Percentiles rank a stretch among this genome's conserved stretches.
phyloP scores from a whole-genome alignment of 2,888 invertebrate genomes.

The Cosmia pyralina region DNA sequence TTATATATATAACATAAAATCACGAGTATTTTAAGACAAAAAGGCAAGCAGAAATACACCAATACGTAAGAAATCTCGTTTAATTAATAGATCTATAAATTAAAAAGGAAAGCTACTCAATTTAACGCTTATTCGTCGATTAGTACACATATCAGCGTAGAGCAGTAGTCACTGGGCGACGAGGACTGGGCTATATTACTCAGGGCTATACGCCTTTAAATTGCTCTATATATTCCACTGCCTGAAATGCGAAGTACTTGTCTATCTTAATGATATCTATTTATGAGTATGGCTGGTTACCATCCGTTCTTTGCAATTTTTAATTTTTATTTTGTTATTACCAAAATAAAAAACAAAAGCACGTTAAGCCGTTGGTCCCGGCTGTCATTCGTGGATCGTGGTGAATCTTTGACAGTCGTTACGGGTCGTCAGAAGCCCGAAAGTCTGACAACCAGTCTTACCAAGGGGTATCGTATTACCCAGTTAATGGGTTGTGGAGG shows the following conservation, averaged over 20 bases:
- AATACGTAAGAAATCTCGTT: constrained; percentile 25
- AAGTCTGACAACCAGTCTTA: too few relatives aligned
- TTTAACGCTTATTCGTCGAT: constrained; percentile 61
- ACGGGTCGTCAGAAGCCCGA: too few relatives aligned
- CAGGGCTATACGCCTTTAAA: not conserved
- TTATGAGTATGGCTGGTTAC: not conserved
- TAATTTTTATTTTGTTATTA: too few relatives aligned
- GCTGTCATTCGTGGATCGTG: too few relatives aligned
- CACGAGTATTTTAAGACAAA: not conserved
- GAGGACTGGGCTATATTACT: not conserved
- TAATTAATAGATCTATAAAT: constrained; percentile 21
- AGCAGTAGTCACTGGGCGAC: constrained; percentile 18
- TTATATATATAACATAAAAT: not conserved
- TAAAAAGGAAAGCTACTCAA: constrained; percentile 35
- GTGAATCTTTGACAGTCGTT: too few relatives aligned
- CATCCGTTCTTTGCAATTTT: not conserved
- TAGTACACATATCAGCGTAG: constrained; percentile 62
- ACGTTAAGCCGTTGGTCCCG: too few relatives aligned
- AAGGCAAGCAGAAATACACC: constrained; percentile 6
- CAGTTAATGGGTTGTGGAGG: too few relatives aligned
- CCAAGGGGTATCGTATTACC: too few relatives aligned
- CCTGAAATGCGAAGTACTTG: not conserved
- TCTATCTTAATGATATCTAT: not conserved
- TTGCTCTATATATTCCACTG: not conserved
- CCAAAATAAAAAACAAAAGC: too few relatives aligned